Evolutionary conservation across 2,888 invertebrate species (phyloP), one percentile per base, ranked within the genome.

Genomic region (Macaria liturata): DNA sequence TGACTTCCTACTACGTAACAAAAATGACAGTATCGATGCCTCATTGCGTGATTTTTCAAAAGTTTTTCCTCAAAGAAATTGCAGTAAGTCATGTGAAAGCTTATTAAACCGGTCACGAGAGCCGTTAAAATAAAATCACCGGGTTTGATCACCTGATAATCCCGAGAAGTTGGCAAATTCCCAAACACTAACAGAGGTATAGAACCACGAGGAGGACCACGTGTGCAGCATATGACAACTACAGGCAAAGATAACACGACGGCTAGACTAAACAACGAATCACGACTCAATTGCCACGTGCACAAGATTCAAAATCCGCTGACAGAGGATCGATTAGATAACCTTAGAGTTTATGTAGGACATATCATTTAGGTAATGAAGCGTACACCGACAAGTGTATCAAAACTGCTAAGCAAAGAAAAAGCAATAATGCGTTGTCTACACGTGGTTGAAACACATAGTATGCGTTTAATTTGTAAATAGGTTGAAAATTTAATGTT

Each of bases 131-230:
- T 56, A 46, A 59, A 59, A 46, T 57, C 61, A 61, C 48, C 46
- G 83, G 84, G 66, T 71, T 56, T 63, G 65, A 79, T 83, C 84
- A 84, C 75, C 76, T 82, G 83, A 82, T 77, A 65, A 67, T 66
- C 67, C 64, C 66, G 59, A 54, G 59, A 61, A 61, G 45, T 63
- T 88, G 86, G 86, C 86, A 69, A 37, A 55, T 64, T 64, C 79
- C 86, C 87, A 86, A 67, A 48, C 50, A 61, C 65, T 64, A 69
- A 50, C 56, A 65, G 67, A 62, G 49, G 46, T 55, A 57, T 45
- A 45, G 42, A 58, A 57, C 49, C 50, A 55, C 47, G 50, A 57
- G 54, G 55, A 53, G 52, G n/a, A 58, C 56, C 67, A 69, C 64
- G 68, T 67, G 60, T 50, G 49, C 49, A 55, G 42, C 47, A 55